A percentile compares a stretch with the other conserved stretches of the same genome.
Conservation (phyloP, 64 coral and sea anemone species). For the Montipora cactus region DNA sequence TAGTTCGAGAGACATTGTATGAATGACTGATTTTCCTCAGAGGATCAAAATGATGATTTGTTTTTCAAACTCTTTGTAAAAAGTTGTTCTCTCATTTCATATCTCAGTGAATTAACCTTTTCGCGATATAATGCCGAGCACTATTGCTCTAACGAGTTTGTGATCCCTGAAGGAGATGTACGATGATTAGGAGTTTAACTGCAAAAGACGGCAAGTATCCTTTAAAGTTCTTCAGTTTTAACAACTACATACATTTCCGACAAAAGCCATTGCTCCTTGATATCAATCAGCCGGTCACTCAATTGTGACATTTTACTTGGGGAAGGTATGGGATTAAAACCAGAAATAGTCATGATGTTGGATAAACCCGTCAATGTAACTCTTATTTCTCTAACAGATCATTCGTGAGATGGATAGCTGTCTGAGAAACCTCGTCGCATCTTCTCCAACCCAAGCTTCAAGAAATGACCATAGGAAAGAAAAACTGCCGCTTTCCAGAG, state of each 20-base stretch:
- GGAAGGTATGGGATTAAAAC: neutral
- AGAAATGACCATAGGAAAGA: neutral
- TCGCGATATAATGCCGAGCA: neutral
- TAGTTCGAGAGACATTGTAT: neutral
- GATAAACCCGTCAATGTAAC: neutral
- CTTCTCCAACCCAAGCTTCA: neutral
- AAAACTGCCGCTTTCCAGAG: constrained; percentile 44
- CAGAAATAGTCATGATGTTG: neutral
- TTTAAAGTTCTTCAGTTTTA: neutral
- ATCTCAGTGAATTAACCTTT: neutral
- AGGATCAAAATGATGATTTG: neutral
- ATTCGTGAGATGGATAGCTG: constrained; percentile 45
- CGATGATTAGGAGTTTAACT: neutral
- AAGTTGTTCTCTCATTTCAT: neutral
- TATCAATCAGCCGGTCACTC: too few relatives aligned
- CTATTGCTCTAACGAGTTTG: neutral
- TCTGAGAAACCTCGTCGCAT: constrained; percentile 21
- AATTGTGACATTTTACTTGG: too few relatives aligned
- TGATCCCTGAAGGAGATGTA: neutral
- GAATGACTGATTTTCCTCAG: neutral
- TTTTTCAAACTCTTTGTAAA: neutral
- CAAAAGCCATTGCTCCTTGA: too few relatives aligned
- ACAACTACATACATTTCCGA: neutral
- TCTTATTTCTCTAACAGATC: neutral
- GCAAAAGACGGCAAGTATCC: neutral